Base-by-base conservation (phyloP, 2,113 vertebrate species). In the Notiomystis cincta region DNA sequence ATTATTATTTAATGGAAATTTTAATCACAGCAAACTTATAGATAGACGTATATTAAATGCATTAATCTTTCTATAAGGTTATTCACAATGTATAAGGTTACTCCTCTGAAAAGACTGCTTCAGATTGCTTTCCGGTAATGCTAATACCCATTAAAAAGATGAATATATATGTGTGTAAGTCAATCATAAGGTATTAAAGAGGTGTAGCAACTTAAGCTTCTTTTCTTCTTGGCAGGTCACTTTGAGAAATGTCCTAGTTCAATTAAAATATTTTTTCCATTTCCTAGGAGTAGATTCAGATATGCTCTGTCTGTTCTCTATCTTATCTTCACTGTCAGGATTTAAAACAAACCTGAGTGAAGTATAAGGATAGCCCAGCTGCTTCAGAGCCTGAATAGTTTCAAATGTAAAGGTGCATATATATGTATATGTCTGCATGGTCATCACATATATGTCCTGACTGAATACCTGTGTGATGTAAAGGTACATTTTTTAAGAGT, bases 71-170 rank as follows among this genome's bases (percentile, higher is more conserved):
- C 94, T 89, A 93, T 82, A 95, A 96, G 61, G 96, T 95, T 96
- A 94, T 90, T 96, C 78, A 82, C 56, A 95, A 95, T 96, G 76
- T 77, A 95, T 95, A 95, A 97, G 94, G 94, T 95, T 97, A 95
- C 94, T 91, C 87, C 82, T 91, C 70, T 97, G 94, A 97, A 95
- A 90, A 97, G 95, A 91, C 91, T 94, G 57, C 87, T 97, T 61
- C 86, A 95, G 96, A 95, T 82, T 96, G 93, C 95, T 96, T 97
- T 97, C 92, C 96, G 91, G 87, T 90, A 96, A 88, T 95, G 89
- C 92, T 93, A 97, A 96, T 96, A 89, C 95, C 95, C 96, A 96
- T 97, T 96, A 97, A 96, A 97, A 96, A 97, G 96, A 97, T 97
- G 96, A 96, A 97, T 97, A 97, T 96, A 97, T 96, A 90, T 71